Evolutionary conservation across 2,888 invertebrate genomes (phyloP), one percentile per base, ranked within the genome.

Genomic region (Tinea trinotella): DNA sequence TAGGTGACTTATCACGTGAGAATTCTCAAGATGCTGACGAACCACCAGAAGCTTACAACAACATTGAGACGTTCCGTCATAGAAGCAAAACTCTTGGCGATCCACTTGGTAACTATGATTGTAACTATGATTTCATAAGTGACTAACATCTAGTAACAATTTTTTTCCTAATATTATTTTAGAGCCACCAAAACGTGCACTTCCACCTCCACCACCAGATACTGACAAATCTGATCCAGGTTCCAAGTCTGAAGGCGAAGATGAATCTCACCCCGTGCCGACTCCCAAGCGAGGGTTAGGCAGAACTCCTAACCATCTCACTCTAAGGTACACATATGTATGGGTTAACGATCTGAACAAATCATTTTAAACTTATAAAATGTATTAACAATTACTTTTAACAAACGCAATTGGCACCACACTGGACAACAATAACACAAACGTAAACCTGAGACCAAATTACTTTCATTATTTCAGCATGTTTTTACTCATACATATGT

Each of bases 61-160:
- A 75, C 5, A 46, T 19, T n/a, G 82, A 81, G 52, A 87, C 17
- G 52, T 95, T 96, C 79, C 89, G 96, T 65, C 90, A 92, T 61
- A 90, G 97, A 65, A 96, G 96, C 86, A 96, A 94, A 87, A 97
- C 96, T n/a, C 90, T 96, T 61, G 94, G 95, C 62, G 96, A 97
- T 75, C 88, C 92, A 56, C 88, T 90, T 66, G 94, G 94, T 93
- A 46, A 64, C 19, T 13, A 40, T 40, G n/a, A 40, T 40, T 10
- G 4, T 35, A 35, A n/a, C 10, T 35, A 35, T 6, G 13, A 4
- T n/a, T 12, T 40, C 6, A 4, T 40, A 40, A 13, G n/a, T 40
- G 2, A 3, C 7, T 40, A 7, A 13, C 2, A 40, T 40, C 7
- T 13, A 40, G 13, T 13, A 15, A 40, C 7, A 40, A 40, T 7